A percentile compares a stretch with the other conserved stretches of the same genome.
Evolutionary conservation across 2,113 vertebrate genomes (phyloP).

Genomic region (Pterocles gutturalis): DNA sequence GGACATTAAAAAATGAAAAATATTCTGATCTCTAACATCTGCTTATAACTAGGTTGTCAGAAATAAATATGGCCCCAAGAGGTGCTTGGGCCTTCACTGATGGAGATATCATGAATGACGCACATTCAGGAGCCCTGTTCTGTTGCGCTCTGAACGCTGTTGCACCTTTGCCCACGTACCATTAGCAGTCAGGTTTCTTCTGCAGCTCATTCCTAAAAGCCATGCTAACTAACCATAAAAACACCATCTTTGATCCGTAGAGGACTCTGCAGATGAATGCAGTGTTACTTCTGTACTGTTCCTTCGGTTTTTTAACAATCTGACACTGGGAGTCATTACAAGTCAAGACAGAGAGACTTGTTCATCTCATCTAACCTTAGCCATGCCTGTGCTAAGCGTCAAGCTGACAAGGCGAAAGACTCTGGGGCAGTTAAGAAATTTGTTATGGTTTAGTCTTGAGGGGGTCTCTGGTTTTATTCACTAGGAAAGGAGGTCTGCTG

Average conservation of each 20-base stretch:
- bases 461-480: not conserved
- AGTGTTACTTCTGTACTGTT: not conserved
- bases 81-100: not conserved
- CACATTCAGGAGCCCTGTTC: not conserved
- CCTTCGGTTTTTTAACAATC: not conserved
- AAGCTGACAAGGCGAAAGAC: not conserved
- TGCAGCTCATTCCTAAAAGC: not conserved
- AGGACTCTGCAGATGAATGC: not conserved
- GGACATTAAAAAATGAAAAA: not conserved
- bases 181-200: not conserved
- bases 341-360: not conserved
- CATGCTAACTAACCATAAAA: not conserved
- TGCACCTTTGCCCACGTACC: not conserved
- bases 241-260: not conserved
- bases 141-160: not conserved
- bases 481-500: not conserved
- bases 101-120: rapidly evolving
- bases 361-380: not conserved
- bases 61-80: not conserved
- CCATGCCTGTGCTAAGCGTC: not conserved
- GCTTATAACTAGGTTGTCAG: not conserved
- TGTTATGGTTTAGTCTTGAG: not conserved
- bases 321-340: not conserved
- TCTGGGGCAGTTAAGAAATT: not conserved
- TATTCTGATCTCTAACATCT: not conserved